These are phyloP conservation scores for Tautogolabrus adspersus DNA, from an alignment of 2,113 vertebrate species.

Conservation along the genomic window DNA sequence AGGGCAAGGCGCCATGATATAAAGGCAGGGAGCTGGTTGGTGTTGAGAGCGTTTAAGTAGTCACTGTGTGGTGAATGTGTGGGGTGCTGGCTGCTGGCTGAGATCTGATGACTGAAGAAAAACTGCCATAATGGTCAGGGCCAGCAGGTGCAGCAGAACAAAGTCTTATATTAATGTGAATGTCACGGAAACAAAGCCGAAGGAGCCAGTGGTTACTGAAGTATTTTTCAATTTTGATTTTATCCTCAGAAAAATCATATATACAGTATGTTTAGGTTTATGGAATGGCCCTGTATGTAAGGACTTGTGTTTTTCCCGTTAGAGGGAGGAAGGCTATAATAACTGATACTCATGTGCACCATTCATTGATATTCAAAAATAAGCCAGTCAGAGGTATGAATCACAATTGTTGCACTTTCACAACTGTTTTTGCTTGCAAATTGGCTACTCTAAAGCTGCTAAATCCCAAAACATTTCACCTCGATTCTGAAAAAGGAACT, in stretches of 20 bases:
- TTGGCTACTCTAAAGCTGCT: not conserved
- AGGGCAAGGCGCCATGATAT: constrained; percentile 60
- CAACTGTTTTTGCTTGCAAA: not conserved
- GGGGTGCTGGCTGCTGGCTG: constrained; percentile 32
- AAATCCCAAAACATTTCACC: not conserved
- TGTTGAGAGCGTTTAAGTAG: constrained; percentile 39
- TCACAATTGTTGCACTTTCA: not conserved
- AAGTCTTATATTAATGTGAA: not conserved
- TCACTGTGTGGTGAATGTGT: constrained; percentile 31
- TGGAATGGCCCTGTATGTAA: no score
- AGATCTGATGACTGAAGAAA: constrained; percentile 56
- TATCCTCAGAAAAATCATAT: not conserved
- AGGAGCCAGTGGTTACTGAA: not conserved
- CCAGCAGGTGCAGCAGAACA: constrained; percentile 8
- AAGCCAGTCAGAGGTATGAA: no score
- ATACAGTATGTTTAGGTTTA: no score
- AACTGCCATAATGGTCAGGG: constrained; percentile 19
- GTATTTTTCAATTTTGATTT: not conserved
- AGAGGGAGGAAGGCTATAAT: no score
- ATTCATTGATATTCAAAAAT: no score
- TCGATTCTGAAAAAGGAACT: not conserved
- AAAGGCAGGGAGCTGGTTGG: constrained; percentile 52
- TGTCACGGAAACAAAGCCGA: not conserved
- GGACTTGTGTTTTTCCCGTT: no score
- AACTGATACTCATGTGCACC: no score